Evolutionary conservation across 2,113 vertebrate species (phyloP).

Genomic region (Indri indri): DNA sequence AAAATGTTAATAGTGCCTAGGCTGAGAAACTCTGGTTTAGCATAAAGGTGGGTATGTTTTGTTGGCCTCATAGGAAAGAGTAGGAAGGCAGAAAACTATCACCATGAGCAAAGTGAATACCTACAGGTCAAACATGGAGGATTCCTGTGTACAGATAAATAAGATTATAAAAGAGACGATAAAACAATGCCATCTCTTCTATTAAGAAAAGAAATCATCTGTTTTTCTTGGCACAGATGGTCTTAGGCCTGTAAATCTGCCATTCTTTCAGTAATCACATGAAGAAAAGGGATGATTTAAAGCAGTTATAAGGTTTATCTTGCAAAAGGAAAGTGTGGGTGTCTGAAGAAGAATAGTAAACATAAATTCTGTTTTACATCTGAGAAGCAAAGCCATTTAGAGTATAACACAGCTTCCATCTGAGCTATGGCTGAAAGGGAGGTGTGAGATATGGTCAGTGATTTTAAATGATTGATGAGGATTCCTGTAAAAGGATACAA

Average conservation of each 20-base stretch:
- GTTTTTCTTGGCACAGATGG: slow-evolving; percentile 73
- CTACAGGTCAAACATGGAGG: neutral
- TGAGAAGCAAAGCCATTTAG: slow-evolving; percentile 83
- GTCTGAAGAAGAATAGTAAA: slow-evolving; percentile 83
- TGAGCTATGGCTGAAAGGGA: slow-evolving; percentile 78
- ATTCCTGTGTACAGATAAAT: slow-evolving; percentile 29
- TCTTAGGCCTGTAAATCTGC: slow-evolving; percentile 71
- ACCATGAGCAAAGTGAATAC: neutral
- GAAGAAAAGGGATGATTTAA: slow-evolving; percentile 85
- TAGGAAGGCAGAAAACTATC: neutral
- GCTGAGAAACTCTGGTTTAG: neutral
- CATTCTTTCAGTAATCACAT: slow-evolving; percentile 78
- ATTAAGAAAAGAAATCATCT: slow-evolving; percentile 45
- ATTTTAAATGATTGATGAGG: slow-evolving; percentile 84
- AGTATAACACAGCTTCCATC: slow-evolving; percentile 78
- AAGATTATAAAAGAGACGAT: slow-evolving; percentile 49
- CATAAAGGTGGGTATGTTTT: neutral
- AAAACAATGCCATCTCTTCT: slow-evolving; percentile 63
- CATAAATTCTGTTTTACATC: slow-evolving; percentile 86
- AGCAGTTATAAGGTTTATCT: slow-evolving; percentile 85
- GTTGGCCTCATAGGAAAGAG: neutral
- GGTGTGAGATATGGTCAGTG: slow-evolving; percentile 80
- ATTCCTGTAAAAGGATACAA: slow-evolving; percentile 78
- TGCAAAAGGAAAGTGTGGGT: slow-evolving; percentile 84
- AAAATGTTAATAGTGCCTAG: neutral